These are phyloP conservation scores for Siderastrea radians DNA, from an alignment of 92 coral and sea anemone species.

Conservation along the genomic window DNA sequence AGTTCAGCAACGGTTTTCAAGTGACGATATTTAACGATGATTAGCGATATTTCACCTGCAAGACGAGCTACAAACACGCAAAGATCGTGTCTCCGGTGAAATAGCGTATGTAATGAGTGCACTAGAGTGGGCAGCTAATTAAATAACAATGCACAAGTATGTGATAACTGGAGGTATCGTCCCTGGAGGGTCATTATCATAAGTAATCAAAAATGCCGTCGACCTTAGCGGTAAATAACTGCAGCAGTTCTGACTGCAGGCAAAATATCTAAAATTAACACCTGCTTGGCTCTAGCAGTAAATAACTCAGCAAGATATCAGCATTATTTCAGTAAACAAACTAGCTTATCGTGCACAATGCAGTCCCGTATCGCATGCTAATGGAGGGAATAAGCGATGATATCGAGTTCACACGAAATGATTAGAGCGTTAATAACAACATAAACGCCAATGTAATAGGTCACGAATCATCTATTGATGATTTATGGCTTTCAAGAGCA, in stretches of 20 bases:
- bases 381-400: conserved; percentile 13
- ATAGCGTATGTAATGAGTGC: conserved; percentile 20
- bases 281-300: conserved; percentile 24
- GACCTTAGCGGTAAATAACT: conserved; percentile 28
- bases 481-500: not conserved
- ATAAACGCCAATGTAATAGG: not conserved
- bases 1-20: not conserved
- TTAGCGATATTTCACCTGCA: conserved; percentile 29
- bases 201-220: conserved; percentile 42
- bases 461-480: conserved; percentile 9
- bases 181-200: conserved; percentile 69
- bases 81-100: conserved; percentile 6
- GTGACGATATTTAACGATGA: conserved; percentile 7
- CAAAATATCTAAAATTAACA: conserved; percentile 32
- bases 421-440: conserved; percentile 26
- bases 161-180: conserved; percentile 45
- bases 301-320: conserved; percentile 35
- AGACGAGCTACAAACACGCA: conserved; percentile 16
- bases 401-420: conserved; percentile 3
- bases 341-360: not conserved
- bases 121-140: conserved; percentile 68
- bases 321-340: conserved; percentile 11
- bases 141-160: conserved; percentile 79
- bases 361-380: conserved; percentile 25
- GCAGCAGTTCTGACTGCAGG: conserved; percentile 9